phyloP scores from a whole-genome alignment of 2,113 vertebrate species.

The Micromys minutus region DNA sequence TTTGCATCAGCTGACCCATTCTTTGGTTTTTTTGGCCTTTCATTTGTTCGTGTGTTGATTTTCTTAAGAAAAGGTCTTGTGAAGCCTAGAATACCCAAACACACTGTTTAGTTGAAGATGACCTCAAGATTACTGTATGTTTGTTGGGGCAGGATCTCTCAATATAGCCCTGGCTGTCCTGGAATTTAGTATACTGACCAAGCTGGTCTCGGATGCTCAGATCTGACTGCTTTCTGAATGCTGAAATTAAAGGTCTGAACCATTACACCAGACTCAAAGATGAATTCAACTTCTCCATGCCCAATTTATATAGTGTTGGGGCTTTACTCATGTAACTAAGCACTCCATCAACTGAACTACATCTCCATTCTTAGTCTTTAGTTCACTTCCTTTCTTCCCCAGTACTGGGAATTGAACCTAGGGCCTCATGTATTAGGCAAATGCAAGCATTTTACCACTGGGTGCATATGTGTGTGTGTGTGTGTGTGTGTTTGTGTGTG shows the following conservation, averaged over 20 bases:
- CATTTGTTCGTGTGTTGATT: not conserved
- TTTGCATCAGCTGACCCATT: not conserved
- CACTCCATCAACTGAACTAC: not conserved
- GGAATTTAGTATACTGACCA: not conserved
- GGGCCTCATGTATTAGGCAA: not conserved
- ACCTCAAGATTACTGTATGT: not conserved
- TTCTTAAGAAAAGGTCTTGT: not conserved
- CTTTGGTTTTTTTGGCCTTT: not conserved
- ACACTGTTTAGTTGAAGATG: not conserved
- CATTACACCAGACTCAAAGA: not conserved
- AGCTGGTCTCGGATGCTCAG: not conserved
- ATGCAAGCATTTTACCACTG: not conserved
- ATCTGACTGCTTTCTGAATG: not conserved
- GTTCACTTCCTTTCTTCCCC: slow-evolving; percentile 12
- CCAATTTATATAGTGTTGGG: not conserved
- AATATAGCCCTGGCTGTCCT: not conserved
- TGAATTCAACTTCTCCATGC: not conserved
- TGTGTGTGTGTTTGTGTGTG: too few relatives aligned
- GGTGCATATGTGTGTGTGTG: not conserved
- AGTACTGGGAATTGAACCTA: not conserved
- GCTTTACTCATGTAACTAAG: not conserved
- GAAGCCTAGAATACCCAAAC: not conserved
- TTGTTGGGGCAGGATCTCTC: not conserved
- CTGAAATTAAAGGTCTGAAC: not conserved
- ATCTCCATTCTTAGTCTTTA: slow-evolving; percentile 7